A percentile compares a stretch with the other conserved stretches of the same genome.
phyloP scores from a whole-genome alignment of 2,797 vertebrate species.

The Carcharodon carcharias region DNA sequence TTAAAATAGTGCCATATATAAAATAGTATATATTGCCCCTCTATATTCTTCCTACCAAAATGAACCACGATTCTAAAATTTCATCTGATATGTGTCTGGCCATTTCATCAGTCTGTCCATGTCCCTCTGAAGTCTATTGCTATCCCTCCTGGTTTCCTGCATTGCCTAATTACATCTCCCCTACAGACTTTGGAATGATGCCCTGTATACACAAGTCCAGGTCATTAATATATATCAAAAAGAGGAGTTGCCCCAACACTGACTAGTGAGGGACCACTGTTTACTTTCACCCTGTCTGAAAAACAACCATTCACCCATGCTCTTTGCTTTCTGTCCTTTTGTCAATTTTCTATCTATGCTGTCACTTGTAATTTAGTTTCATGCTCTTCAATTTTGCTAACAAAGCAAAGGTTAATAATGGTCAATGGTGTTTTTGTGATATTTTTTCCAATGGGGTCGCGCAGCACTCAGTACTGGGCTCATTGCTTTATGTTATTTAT shows the following conservation, averaged over 20 bases:
- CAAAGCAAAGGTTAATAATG: not conserved
- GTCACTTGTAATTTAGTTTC: not conserved
- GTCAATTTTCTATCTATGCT: not conserved
- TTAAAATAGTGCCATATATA: not conserved
- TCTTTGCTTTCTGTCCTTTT: not conserved
- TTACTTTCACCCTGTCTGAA: not conserved
- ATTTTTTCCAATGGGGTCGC: too few relatives aligned
- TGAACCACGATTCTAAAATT: not conserved
- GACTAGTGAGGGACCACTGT: not conserved
- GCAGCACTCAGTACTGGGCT: too few relatives aligned
- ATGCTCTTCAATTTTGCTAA: not conserved
- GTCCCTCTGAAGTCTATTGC: not conserved
- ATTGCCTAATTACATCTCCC: not conserved
- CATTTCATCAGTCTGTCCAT: not conserved
- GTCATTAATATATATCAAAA: not conserved
- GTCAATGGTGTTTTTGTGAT: too few relatives aligned
- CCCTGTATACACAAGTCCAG: not conserved
- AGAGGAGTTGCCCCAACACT: not conserved
- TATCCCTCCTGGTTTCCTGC: not conserved
- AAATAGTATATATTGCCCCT: not conserved
- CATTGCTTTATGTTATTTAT: too few relatives aligned
- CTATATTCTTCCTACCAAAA: not conserved
- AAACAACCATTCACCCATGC: not conserved
- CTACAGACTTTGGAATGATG: not conserved
- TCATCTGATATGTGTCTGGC: not conserved